Conservation (phyloP, 2,797 vertebrate species). For the Liparis tanakae region DNA sequence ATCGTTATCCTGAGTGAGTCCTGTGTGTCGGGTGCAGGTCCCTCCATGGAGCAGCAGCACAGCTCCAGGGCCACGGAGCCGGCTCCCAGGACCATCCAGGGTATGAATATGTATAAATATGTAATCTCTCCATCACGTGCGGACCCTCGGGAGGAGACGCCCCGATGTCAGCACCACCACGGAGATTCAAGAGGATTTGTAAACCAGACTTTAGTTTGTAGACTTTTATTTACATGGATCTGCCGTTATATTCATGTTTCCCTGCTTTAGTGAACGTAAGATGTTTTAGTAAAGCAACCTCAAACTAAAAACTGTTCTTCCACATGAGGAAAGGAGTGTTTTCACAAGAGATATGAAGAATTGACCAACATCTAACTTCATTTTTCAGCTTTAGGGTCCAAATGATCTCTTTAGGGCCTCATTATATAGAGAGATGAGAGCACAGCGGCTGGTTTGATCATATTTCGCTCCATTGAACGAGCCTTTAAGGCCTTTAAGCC, state of each 20-base stretch:
- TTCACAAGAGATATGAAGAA: too few species aligned
- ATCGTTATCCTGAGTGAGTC: too few species aligned
- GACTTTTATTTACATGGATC: too few species aligned
- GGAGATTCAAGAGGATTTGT: not conserved
- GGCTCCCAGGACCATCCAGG: conserved; percentile 75
- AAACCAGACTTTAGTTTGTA: too few species aligned
- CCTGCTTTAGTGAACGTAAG: too few species aligned
- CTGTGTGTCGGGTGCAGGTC: conserved; percentile 57
- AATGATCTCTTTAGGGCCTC: too few species aligned
- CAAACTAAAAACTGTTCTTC: too few species aligned
- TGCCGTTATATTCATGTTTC: too few species aligned
- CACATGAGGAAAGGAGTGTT: too few species aligned
- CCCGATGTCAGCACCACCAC: not conserved
- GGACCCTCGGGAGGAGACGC: not conserved
- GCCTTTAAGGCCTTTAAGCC: not conserved
- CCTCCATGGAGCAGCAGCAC: conserved; percentile 83
- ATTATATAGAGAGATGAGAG: not conserved
- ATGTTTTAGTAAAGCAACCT: too few species aligned
- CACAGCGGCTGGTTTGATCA: not conserved
- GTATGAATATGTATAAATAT: conserved; percentile 47
- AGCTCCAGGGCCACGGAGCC: conserved; percentile 78
- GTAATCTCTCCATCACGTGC: not conserved
- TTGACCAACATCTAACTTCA: too few species aligned
- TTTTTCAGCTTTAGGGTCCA: too few species aligned
- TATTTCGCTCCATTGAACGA: not conserved